Evolutionary conservation across 2,888 invertebrate species (phyloP).

Genomic region (Eustalomyia histrio): DNA sequence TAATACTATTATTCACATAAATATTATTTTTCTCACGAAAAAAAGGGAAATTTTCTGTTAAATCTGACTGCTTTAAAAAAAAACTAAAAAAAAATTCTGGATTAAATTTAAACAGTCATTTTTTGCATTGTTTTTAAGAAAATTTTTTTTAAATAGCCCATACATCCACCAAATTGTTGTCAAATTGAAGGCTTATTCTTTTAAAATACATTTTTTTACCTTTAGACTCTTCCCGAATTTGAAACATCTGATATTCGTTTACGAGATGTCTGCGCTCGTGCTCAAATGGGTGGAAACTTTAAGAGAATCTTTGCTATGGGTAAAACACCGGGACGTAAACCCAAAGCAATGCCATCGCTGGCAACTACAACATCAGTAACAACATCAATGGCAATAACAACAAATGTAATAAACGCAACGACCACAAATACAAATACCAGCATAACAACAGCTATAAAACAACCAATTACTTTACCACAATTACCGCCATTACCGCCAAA

Average conservation of each 20-base stretch:
- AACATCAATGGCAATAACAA: background rate
- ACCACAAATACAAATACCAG: background rate
- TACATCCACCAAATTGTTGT: too few relatives aligned
- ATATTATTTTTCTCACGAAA: too few relatives aligned
- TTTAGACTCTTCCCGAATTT: slow-evolving; percentile 86
- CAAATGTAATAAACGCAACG: slow-evolving; percentile 10
- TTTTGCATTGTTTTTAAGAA: too few relatives aligned
- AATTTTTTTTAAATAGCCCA: too few relatives aligned
- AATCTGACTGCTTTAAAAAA: too few relatives aligned
- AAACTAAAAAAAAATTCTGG: too few relatives aligned
- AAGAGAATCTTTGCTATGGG: slow-evolving; percentile 70
- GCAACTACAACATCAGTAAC: slow-evolving; percentile 2
- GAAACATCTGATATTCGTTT: slow-evolving; percentile 88
- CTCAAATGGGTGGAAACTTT: slow-evolving; percentile 77
- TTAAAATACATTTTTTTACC: too few relatives aligned
- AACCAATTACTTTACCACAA: slow-evolving; percentile 26
- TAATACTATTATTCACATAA: too few relatives aligned
- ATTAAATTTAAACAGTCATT: too few relatives aligned
- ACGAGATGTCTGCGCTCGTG: slow-evolving; percentile 81
- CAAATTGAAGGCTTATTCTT: too few relatives aligned
- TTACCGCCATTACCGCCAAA: slow-evolving; percentile 44
- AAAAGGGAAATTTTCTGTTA: too few relatives aligned
- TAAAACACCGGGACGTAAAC: slow-evolving; percentile 74
- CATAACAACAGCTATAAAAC: slow-evolving; percentile 19
- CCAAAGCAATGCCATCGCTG: slow-evolving; percentile 68